Evolutionary conservation across 2,888 invertebrate species (phyloP), one percentile per base, ranked within the genome.

Genomic region (Melieria picta): DNA sequence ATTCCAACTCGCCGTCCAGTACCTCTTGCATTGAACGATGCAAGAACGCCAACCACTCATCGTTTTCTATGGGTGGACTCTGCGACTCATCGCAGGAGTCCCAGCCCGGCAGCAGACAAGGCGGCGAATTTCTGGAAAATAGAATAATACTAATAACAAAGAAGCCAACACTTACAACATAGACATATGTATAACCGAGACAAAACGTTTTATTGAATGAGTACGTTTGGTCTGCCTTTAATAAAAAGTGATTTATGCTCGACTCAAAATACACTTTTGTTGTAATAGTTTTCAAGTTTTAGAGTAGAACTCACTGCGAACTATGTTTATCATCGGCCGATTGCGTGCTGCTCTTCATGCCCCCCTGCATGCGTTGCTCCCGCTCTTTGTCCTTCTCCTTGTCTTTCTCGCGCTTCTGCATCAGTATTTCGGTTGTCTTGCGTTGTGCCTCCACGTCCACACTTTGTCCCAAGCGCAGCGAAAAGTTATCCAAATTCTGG

Each of bases 41-140:
- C 1, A 96, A 86, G 85, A 95, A 96, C 1, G 93, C 94, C 75
- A 94, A 88, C 95, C 95, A 95, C 85, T 96, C 95, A 76, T 95
- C 95, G 77, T 93, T 90, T 84, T 95, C 94, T 73, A 95, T 93
- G 4, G 93, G 91, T 4, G 90, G 89, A 58, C 90, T 90, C 79
- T 89, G 89, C 0, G 87, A 87, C 76, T 88, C 88, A 78, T 88
- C 88, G 69, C 86, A 85, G 1, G 88, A 87, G 72, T 88, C 86
- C 87, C 87, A 87, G 10, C 85, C 87, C 0, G 87, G 86, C 71
- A 85, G 72, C 10, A 86, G 74, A 65, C 84, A 84, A 0, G 86
- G 86, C 7, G 85, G 85, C 1, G 84, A 83, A 71, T 85, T 86
- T 55, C 86, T 86, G 62, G 4, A 57, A 72, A 30, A 46, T 13